Base-by-base conservation (phyloP, 2,797 vertebrate genomes). In the Discoglossus pictus region DNA sequence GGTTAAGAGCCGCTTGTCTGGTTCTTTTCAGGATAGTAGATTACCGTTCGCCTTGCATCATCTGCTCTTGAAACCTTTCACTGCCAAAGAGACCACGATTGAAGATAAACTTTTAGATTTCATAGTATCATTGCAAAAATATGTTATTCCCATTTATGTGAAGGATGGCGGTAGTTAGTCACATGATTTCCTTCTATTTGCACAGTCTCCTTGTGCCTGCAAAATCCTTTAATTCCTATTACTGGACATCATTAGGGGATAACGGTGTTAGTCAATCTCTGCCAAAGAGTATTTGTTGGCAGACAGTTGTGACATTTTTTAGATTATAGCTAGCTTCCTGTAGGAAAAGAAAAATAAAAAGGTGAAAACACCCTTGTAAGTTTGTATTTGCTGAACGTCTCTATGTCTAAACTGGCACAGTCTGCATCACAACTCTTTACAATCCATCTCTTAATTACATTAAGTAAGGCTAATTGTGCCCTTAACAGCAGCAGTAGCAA, bases 261-360 rank as follows among this genome's bases (percentile, higher is more conserved):
- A 74, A 64, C 0, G 1, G 46, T 36, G 70, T 58, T 55, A 52
- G 35, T 40, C 0, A 2, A 39, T 44, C 43, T 75, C 13, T 16
- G 53, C 54, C 4, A 35, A 34, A 27, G 61, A 75, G 17, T 44
- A 72, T 66, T 79, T 75, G 12, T 1, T 75, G 60, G 65, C 58
- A 77, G 3, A 39, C 1, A 59, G 16, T 8, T 60, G 42, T 7
- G 62, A 73, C 17, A 40, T 20, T 55, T 27, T 46, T 56, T 34
- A 73, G 48, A 66, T 54, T 77, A 15, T 55, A 80, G 72, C 23
- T 63, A 72, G 67, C 44, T 78, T 79, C 61, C 61, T 72, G 48
- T 62, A 80, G 52, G 48, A 80, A 76, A 74, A 72, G 25, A 69
- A 77, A 83, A 74, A 65, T 48, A 66, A 71, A 72, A 80, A 56